Evolutionary conservation across 2,113 vertebrate species (phyloP), one percentile per base, ranked within the genome.

Genomic region (Eptesicus fuscus): DNA sequence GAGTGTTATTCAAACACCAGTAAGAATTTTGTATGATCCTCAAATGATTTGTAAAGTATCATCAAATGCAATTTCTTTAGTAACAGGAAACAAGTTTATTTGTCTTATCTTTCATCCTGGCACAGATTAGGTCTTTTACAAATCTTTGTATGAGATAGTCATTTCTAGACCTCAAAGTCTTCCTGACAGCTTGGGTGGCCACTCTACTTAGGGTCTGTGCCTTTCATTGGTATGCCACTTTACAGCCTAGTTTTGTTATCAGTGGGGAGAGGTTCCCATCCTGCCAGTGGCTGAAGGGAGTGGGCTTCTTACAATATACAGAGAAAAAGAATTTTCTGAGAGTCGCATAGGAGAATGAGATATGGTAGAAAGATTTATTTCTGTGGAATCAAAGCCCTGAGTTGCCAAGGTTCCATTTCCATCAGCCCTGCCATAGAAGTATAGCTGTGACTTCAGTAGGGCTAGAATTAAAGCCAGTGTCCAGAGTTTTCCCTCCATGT

Each of bases 1-100:
- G 92, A 95, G 96, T 82, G 85, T 85, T 40, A 0, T 96, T 96
- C 53, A 74, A 79, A 93, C 37, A 71, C 40, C n/a, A 67, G 70
- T 25, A 71, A 88, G 95, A 67, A 49, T 74, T 90, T 80, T 83
- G 91, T 88, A 97, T 20, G 73, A 51, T 56, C 9, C 85, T 92
- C 96, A 70, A 20, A 85, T 74, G 94, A 47, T 93, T 92, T 61
- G 23, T 42, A 78, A 90, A 93, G 76, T 73, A 90, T 74, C 84
- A 88, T 82, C 77, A 83, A 65, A 90, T 74, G 56, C 67, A 94
- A 22, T 78, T 93, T 92, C 73, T 90, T 90, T 93, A 28, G 37
- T 73, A 85, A 87, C 88, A 74, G 69, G 73, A 94, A 88, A 84
- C 49, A 94, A 88, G 85, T 76, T 80, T 59, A 25, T 82, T 90